Percentiles rank a stretch among this genome's conserved stretches.
phyloP scores from a whole-genome alignment of 2,888 invertebrate species.

The Morpho achilles region DNA sequence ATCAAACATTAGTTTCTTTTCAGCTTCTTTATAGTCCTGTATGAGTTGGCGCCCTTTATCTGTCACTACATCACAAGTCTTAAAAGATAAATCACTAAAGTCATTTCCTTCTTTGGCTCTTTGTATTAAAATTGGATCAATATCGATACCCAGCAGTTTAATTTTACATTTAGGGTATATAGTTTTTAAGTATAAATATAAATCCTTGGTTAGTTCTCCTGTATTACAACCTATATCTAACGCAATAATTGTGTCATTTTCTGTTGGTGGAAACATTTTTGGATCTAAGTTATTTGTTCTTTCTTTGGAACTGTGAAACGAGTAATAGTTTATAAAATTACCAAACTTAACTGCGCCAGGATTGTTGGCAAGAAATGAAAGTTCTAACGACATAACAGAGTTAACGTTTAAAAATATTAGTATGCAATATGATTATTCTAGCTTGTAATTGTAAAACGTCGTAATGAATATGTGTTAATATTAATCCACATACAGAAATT shows the following conservation, averaged over 20 bases:
- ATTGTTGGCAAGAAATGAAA: slow-evolving; percentile 72
- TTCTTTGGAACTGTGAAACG: slow-evolving; percentile 85
- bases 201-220: slow-evolving; percentile 84
- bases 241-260: slow-evolving; percentile 57
- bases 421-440: too few species aligned
- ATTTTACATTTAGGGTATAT: slow-evolving; percentile 50
- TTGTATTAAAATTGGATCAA: slow-evolving; percentile 84
- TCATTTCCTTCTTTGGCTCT: slow-evolving; percentile 80
- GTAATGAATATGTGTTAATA: too few species aligned
- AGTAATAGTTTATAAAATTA: slow-evolving; percentile 93
- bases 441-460: too few species aligned
- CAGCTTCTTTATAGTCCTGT: slow-evolving; percentile 61
- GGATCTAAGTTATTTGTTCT: slow-evolving; percentile 80
- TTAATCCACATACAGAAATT: too few species aligned
- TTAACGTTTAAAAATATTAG: too few species aligned
- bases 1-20: slow-evolving; percentile 78
- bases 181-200: slow-evolving; percentile 73
- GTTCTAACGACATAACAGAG: not conserved
- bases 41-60: slow-evolving; percentile 50
- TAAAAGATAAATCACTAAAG: slow-evolving; percentile 70
- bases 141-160: slow-evolving; percentile 84
- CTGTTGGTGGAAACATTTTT: slow-evolving; percentile 50
- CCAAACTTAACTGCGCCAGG: slow-evolving; percentile 90
- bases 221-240: slow-evolving; percentile 90
- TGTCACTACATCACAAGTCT: slow-evolving; percentile 81